A percentile compares a stretch with the other conserved stretches of the same genome.
These are phyloP conservation scores for Tympanuchus pallidicinctus DNA, from an alignment of 2,113 vertebrate genomes.

Conservation along the genomic window DNA sequence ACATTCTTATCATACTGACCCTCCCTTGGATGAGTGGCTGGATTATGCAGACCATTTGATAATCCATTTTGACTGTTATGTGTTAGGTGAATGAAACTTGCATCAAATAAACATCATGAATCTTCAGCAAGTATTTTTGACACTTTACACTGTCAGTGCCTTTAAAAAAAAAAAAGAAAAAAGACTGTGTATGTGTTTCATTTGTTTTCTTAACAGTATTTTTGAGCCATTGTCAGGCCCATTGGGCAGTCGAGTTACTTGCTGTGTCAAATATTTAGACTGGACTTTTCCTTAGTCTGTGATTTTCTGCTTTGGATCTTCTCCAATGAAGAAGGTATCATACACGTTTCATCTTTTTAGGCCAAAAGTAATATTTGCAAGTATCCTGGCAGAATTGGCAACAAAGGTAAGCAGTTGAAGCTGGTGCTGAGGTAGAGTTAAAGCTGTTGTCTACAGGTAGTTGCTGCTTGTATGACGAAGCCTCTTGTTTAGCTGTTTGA, in stretches of 20 bases:
- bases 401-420: constrained; percentile 24
- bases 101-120: not conserved
- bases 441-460: not conserved
- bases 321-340: not conserved
- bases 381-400: not conserved
- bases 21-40: not conserved
- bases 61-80: not conserved
- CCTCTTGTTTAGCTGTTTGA: not conserved
- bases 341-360: not conserved
- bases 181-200: not conserved
- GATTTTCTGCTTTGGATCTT: not conserved
- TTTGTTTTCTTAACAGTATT: rapidly evolving
- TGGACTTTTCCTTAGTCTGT: not conserved
- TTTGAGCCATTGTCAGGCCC: not conserved
- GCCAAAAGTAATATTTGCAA: not conserved
- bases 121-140: not conserved
- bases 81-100: not conserved
- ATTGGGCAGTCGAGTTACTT: not conserved
- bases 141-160: not conserved
- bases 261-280: not conserved
- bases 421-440: not conserved
- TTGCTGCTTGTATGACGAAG: not conserved
- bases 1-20: not conserved
- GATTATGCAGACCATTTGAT: not conserved
- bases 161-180: not conserved